A percentile compares a stretch with the other conserved stretches of the same genome.
Evolutionary conservation across 2,888 invertebrate genomes (phyloP).

Genomic region (Spisula solida): DNA sequence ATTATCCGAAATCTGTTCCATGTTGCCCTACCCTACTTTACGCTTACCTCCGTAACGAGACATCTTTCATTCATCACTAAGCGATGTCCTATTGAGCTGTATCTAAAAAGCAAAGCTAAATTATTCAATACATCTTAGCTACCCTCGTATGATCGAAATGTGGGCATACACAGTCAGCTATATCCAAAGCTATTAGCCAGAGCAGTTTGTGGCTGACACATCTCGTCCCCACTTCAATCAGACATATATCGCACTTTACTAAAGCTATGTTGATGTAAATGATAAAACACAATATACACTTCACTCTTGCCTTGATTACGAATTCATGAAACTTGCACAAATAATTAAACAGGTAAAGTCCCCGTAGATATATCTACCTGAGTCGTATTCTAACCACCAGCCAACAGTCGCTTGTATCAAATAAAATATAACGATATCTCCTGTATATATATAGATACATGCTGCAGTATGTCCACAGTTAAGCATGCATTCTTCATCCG

Average conservation of each 20-base stretch:
- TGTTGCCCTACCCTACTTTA: neutral
- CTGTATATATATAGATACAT: constrained; percentile 13
- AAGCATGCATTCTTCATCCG: neutral
- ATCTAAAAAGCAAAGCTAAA: neutral
- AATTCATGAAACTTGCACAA: constrained; percentile 19
- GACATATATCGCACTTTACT: neutral
- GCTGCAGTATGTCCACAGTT: neutral
- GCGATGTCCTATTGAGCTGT: neutral
- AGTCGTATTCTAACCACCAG: neutral
- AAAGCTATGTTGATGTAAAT: constrained; percentile 13
- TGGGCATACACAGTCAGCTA: neutral
- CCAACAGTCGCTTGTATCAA: neutral
- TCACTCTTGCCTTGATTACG: neutral
- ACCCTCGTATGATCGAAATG: constrained; percentile 11
- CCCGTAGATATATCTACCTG: constrained; percentile 7
- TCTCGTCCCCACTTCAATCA: neutral
- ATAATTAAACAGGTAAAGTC: constrained; percentile 20
- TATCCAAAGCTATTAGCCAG: neutral
- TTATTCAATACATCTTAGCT: constrained; percentile 23
- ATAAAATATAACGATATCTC: neutral
- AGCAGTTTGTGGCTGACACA: neutral
- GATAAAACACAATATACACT: constrained; percentile 10
- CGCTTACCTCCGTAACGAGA: neutral
- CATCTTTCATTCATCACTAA: neutral
- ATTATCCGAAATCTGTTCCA: constrained; percentile 4